Evolutionary conservation across 2,888 invertebrate genomes (phyloP), one percentile per base, ranked within the genome.

Genomic region (Dynastes hyllus): DNA sequence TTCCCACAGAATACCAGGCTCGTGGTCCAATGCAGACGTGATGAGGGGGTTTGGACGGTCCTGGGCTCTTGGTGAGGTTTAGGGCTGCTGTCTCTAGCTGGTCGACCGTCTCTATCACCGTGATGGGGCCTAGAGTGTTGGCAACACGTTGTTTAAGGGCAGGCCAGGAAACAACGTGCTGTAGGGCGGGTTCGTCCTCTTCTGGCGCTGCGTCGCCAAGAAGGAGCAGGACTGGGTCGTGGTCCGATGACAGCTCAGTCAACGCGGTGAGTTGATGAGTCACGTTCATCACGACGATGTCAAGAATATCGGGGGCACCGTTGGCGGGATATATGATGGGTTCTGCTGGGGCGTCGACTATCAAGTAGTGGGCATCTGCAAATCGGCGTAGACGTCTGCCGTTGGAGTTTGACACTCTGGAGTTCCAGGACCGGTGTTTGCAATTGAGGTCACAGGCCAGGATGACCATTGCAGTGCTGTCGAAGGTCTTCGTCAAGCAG

Each of bases 261-360:
- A 58, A 22, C 22, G 22, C 22, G 22, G 22, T 22, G 22, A 22
- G 22, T 22, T 22, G 22, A 22, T 37, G 53, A 1, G 8, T 9
- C 22, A 69, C 67, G 40, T 79, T 66, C 40, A 73, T 9, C 27
- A 79, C 73, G 6, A 66, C 77, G 32, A 79, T 77, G 40, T 79
- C 79, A 5, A 79, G 53, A 3, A 79, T 55, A 37, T 77, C 73
- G 2, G 70, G 79, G 0, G 37, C 11, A 29, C 71, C 71, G 13
- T 4, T 6, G 29, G 5, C 1, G 2, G 3, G 55, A 16, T 13
- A 71, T 9, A 29, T 51, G 8, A 55, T 71, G 27, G 71, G 71
- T 2, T 71, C 53, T 0, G 13, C n/a, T 1, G 71, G 37, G 5
- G 37, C 50, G n/a, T 81, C 84, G 22, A 22, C 22, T 22, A 22